Percentiles rank a stretch among this genome's conserved stretches.
Evolutionary conservation across 2,113 vertebrate genomes (phyloP).

Genomic region (Poeciliopsis occidentalis): DNA sequence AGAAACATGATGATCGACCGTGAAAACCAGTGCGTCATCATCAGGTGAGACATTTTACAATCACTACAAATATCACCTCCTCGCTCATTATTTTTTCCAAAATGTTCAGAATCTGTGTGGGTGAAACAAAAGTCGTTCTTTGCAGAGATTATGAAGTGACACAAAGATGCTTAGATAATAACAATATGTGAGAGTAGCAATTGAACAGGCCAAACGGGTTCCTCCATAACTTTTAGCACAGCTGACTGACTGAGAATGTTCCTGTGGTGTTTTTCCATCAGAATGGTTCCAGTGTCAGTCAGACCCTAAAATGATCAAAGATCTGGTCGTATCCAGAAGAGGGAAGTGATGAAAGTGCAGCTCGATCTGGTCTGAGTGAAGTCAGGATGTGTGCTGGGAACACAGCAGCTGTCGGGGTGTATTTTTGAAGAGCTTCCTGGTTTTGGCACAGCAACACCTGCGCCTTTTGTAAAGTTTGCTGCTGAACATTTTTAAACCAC

Average conservation of each 20-base stretch:
- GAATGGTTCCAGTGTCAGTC: background rate
- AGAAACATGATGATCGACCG: slow-evolving; percentile 98
- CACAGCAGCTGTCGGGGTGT: slow-evolving; percentile 38
- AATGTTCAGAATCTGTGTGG: background rate
- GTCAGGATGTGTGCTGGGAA: slow-evolving; percentile 47
- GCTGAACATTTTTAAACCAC: slow-evolving; percentile 22
- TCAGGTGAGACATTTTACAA: slow-evolving; percentile 84
- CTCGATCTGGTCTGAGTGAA: slow-evolving; percentile 18
- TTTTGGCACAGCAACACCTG: slow-evolving; percentile 56
- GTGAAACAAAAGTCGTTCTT: slow-evolving; percentile 24
- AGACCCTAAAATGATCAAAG: slow-evolving; percentile 3
- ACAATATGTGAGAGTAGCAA: slow-evolving; percentile 31
- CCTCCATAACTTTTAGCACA: slow-evolving; percentile 33
- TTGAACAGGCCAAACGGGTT: slow-evolving; percentile 58
- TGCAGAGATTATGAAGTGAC: slow-evolving; percentile 12
- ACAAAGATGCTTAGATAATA: slow-evolving; percentile 6
- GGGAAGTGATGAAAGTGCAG: slow-evolving; percentile 17
- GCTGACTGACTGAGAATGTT: slow-evolving; percentile 27
- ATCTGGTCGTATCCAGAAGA: background rate
- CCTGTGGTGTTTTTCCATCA: slow-evolving; percentile 24
- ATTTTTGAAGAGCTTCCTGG: slow-evolving; percentile 61
- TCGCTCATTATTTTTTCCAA: background rate
- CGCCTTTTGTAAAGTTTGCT: slow-evolving; percentile 8
- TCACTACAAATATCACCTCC: background rate
- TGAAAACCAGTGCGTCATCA: slow-evolving; percentile 98